Evolutionary conservation across 2,888 invertebrate species (phyloP).

Genomic region (Amiota mariae): DNA sequence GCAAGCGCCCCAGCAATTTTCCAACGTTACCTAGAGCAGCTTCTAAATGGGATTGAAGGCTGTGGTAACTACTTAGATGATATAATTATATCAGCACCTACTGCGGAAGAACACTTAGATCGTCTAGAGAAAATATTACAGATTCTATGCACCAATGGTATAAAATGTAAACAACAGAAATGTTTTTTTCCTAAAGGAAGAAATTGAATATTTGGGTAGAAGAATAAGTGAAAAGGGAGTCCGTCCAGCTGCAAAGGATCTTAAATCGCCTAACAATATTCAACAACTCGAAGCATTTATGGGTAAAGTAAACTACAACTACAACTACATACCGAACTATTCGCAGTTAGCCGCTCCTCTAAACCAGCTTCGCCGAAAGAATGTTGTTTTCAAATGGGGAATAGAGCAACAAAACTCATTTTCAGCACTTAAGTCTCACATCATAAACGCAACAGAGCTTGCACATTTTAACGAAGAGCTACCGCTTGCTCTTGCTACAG

Average conservation of each 20-base stretch:
- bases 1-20: background rate
- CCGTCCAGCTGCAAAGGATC: slow-evolving; percentile 18
- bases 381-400: background rate
- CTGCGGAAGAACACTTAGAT: background rate
- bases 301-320: slow-evolving; percentile 62
- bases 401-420: background rate
- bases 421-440: background rate
- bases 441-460: background rate
- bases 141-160: slow-evolving; percentile 43
- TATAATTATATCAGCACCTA: background rate
- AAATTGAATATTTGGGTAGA: slow-evolving; percentile 54
- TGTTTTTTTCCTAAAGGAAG: slow-evolving; percentile 20
- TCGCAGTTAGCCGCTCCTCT: slow-evolving; percentile 42
- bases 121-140: slow-evolving; percentile 12
- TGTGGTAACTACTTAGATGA: slow-evolving; percentile 14
- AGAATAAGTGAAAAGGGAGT: slow-evolving; percentile 38
- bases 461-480: background rate
- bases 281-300: slow-evolving; percentile 52
- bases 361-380: slow-evolving; percentile 41
- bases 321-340: slow-evolving; percentile 38
- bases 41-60: background rate
- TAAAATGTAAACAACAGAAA: slow-evolving; percentile 41
- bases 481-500: background rate
- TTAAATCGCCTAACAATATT: slow-evolving; percentile 26
- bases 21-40: background rate